Evolutionary conservation across 2,797 vertebrate species (phyloP).

Genomic region (Danio tinwini): DNA sequence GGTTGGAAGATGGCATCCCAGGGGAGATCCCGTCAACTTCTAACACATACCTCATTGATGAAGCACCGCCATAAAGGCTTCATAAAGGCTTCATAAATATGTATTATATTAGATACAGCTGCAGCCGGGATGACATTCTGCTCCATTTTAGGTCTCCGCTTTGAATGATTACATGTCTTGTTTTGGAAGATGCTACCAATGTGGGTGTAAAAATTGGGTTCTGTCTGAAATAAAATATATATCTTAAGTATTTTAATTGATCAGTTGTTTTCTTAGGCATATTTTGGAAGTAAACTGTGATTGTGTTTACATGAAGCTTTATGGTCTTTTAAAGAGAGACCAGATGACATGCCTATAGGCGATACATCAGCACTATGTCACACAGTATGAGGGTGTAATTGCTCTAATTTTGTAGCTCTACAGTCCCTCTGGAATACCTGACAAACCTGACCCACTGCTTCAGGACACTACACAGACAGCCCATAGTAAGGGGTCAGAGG

Average conservation of each 20-base stretch:
- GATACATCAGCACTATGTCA: constrained; percentile 40
- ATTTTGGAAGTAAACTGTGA: neutral
- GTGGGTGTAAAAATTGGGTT: constrained; percentile 34
- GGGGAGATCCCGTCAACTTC: constrained; percentile 47
- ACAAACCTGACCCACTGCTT: constrained; percentile 56
- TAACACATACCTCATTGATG: constrained; percentile 55
- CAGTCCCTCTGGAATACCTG: constrained; percentile 52
- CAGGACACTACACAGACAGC: constrained; percentile 57
- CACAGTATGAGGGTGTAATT: constrained; percentile 54
- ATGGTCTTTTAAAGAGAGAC: neutral
- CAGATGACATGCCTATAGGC: constrained; percentile 13
- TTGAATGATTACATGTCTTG: constrained; percentile 43
- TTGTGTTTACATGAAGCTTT: constrained; percentile 30
- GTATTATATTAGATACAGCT: constrained; percentile 60
- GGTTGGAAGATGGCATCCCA: constrained; percentile 38
- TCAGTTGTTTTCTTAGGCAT: constrained; percentile 8
- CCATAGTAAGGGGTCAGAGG: constrained; percentile 61
- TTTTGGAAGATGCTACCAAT: constrained; percentile 26
- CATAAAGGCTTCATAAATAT: constrained; percentile 67
- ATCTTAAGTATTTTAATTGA: constrained; percentile 36
- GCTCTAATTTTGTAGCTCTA: constrained; percentile 61
- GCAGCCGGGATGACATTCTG: constrained; percentile 41
- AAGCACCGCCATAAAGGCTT: constrained; percentile 64
- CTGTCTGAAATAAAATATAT: constrained; percentile 16
- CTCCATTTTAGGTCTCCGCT: constrained; percentile 36